A percentile compares a stretch with the other conserved stretches of the same genome.
Evolutionary conservation across 2,888 invertebrate genomes (phyloP).

Genomic region (Nomada ruficornis): DNA sequence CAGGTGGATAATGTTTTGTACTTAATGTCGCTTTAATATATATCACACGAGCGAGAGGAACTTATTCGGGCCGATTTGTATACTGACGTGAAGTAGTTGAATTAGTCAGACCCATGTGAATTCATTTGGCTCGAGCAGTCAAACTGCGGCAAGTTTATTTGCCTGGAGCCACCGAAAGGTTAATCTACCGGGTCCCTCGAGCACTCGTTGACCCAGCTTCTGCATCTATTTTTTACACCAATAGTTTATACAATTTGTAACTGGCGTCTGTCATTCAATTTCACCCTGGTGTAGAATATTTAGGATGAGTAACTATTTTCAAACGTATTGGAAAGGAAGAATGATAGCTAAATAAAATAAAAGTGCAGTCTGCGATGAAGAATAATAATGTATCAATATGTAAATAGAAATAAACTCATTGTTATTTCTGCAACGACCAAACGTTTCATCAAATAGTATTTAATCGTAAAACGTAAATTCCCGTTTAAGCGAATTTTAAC

Average conservation of each 20-base stretch:
- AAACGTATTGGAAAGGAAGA: not conserved
- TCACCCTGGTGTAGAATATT: too few relatives aligned
- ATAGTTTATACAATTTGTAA: too few relatives aligned
- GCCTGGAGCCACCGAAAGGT: constrained; percentile 25
- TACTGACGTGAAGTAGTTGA: constrained; percentile 28
- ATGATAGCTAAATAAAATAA: too few relatives aligned
- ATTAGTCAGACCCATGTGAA: constrained; percentile 35
- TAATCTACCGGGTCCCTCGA: constrained; percentile 7
- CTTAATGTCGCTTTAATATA: constrained; percentile 14
- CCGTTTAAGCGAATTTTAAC: not conserved
- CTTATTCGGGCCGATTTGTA: constrained; percentile 22
- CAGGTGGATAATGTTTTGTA: not conserved
- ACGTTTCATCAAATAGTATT: not conserved
- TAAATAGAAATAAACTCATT: not conserved
- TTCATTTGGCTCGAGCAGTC: constrained; percentile 29
- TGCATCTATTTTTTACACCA: not conserved
- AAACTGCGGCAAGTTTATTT: constrained; percentile 39
- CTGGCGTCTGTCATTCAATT: not conserved
- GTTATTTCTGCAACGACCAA: not conserved
- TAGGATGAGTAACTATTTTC: too few relatives aligned
- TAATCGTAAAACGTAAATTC: not conserved
- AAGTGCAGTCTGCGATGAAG: too few relatives aligned
- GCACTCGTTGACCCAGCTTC: constrained; percentile 12
- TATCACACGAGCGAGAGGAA: constrained; percentile 1
- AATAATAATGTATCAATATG: too few relatives aligned